Evolutionary conservation across 2,113 vertebrate species (phyloP), one percentile per base, ranked within the genome.

Genomic region (Oreotrochilus melanogaster): DNA sequence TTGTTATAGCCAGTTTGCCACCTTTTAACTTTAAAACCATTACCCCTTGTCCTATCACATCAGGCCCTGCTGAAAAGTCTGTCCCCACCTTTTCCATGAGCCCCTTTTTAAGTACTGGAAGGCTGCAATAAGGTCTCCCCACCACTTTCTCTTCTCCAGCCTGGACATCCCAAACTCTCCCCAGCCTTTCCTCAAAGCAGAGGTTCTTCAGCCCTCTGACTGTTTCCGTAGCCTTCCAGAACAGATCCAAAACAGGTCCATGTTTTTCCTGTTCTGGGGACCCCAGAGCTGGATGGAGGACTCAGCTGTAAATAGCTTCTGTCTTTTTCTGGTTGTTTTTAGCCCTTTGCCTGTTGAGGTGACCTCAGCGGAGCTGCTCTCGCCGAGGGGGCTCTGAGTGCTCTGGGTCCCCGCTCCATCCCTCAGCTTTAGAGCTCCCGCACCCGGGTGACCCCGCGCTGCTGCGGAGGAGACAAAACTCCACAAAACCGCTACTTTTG

Each of bases 401-500:
- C 23, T 1, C 54, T 14, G 35, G 28, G 23, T 16, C 45, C 4
- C 9, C 3, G 0, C 0, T 69, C 74, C 3, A 23, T 14, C 50
- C 50, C 14, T 27, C 50, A 25, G 5, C 50, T 24, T 23, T 18
- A 10, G 18, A 24, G 23, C 48, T 50, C 48, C 50, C 27, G 24
- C 25, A 9, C 33, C 10, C 11, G 0, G 0, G 8, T 14, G 7
- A 22, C 47, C 54, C 42, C 3, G 15, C 27, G 24, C 33, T 64
- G 22, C 48, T 15, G 19, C 42, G 37, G 25, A 17, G 33, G 9
- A 11, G 19, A 37, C 28, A 60, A 53, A 60, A 39, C 45, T 51
- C 39, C 8, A 28, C 12, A 14, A 18, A 74, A 12, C 9, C 0
- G 1, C 9, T 25, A 31, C 56, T 28, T 51, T 3, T 2, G 9